Base-by-base conservation (phyloP, 2,797 vertebrate species). In the Semotilus atromaculatus region DNA sequence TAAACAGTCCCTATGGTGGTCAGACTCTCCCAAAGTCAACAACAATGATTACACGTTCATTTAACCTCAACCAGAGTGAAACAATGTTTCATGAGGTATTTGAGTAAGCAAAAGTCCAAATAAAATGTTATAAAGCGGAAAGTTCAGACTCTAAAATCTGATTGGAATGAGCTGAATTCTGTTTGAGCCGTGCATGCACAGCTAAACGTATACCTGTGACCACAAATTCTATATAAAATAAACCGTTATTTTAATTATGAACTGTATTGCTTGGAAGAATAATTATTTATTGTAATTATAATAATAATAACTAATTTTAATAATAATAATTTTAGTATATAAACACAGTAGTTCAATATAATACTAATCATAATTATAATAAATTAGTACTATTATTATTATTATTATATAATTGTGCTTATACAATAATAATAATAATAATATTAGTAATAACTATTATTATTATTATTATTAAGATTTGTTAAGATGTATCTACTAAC, bases 1-100 rank as follows among this genome's bases (percentile, higher is more conserved):
- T 66, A 38, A 74, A 82, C 40, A 34, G 29, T 51, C 58, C 43
- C 66, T 29, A 64, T 40, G 36, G 60, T 51, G 60, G 64, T 81
- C 77, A 81, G 18, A 45, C 23, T 66, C 68, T 67, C 21, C 72
- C 45, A 75, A 81, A 81, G 71, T 73, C 18, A 68, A 58, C 70
- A 81, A 36, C 5, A 48, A 36, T 74, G 58, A 64, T 66, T 51
- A 38, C 40, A 19, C 36, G 29, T 77, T 62, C n/a, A 29, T 19
- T 60, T 26, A 60, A 77, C 55, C 75, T 40, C 36, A 77, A 29
- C n/a, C 36, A 43, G 55, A 29, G 16, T 21, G 36, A 77, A 77
- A 62, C 16, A 18, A 60, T 40, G 64, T 68, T 67, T 53, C 16
- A 29, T 77, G n/a, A 62, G 18, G 36, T 38, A 77, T n/a, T 38